Base-by-base conservation (phyloP, 1,140 invertebrate species). In the Papilio polytes region DNA sequence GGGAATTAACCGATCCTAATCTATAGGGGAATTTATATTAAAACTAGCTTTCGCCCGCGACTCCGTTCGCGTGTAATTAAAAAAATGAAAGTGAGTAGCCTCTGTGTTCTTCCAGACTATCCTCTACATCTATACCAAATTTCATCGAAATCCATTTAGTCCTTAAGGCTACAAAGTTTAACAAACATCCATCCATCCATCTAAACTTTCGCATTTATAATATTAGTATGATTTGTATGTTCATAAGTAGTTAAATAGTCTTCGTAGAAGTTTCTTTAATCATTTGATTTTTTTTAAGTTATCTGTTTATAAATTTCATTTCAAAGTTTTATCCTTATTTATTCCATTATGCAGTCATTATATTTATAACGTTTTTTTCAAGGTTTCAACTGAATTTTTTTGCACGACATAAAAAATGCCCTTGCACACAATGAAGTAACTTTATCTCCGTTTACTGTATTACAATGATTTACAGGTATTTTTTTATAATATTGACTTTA, bases 371-470 rank as follows among this genome's bases (percentile, higher is more conserved):
- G 15, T 31, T 41, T 70, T 70, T 70, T 70, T 31, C 63, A 70
- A 70, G 63, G 22, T 31, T 66, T 66, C 22, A 66, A 66, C 10
- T 12, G 0, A 31, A 31, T 18, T 26, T 70, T 70, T 70, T 70
- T 70, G 63, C 13, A 70, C 26, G 6, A 70, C 3, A 70, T 36
- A 70, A 70, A 70, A 70, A 70, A 70, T 70, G 26, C 26, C 63
- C 63, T 70, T 70, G 63, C 63, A 31, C 22, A 70, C 26, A 13
- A 26, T 4, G 63, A 70, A 31, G 31, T 31, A 26, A 70, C 63
- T 70, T 70, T 70, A 70, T 70, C 13, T 12, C 59, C 22, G 8
- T 9, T 22, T 70, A 26, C 13, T 31, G 15, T 31, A 15, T 70
- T 70, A 70, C 13, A 66, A 66, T 20, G 12, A 63, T 70, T 31